phyloP scores from a whole-genome alignment of 92 coral and sea anemone genomes.

The Palythoa grandis region DNA sequence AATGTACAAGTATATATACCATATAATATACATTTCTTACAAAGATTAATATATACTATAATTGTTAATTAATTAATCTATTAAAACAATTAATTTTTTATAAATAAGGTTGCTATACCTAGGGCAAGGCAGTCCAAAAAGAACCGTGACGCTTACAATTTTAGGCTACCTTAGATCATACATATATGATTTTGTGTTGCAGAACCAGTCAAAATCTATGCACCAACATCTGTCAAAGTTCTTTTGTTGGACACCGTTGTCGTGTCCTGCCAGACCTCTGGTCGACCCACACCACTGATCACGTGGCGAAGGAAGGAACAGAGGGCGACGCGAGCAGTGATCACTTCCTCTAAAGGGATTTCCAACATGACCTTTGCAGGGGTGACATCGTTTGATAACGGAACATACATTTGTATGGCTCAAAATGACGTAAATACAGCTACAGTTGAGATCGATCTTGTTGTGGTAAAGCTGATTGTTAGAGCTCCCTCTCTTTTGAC shows the following conservation, averaged over 20 bases:
- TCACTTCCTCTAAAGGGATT: not conserved
- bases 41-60: no score
- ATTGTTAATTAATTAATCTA: no score
- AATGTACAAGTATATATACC: no score
- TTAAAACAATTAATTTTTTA: no score
- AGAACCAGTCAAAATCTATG: conserved; percentile 2
- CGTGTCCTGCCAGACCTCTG: conserved; percentile 17
- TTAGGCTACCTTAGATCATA: no score
- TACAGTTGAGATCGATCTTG: conserved; percentile 18
- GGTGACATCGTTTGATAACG: not conserved
- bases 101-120: no score
- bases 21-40: no score
- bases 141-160: no score
- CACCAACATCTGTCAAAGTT: not conserved
- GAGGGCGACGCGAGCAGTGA: not conserved
- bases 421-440: conserved; percentile 17
- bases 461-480: not conserved
- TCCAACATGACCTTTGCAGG: not conserved
- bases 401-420: conserved; percentile 8
- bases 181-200: not conserved
- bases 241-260: not conserved
- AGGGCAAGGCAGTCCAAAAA: no score
- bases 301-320: conserved; percentile 17
- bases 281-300: conserved; percentile 20
- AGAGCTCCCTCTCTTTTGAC: conserved; percentile 10